phyloP scores from a whole-genome alignment of 2,888 invertebrate genomes.

The Lapara coniferarum region DNA sequence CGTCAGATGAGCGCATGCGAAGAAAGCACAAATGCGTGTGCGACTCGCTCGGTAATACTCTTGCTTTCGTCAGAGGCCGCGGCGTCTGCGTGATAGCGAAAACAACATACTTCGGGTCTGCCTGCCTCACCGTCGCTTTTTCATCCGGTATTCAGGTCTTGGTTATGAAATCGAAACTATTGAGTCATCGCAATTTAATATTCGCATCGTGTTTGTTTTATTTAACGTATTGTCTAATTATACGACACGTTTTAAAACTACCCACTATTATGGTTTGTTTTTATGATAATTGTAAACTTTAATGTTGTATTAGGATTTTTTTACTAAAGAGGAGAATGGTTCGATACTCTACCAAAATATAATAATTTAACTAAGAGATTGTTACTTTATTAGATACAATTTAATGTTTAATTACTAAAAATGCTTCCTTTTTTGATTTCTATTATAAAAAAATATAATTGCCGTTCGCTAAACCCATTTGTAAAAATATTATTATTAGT shows the following conservation, averaged over 20 bases:
- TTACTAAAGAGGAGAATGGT: too few relatives aligned
- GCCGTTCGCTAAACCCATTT: too few relatives aligned
- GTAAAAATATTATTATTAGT: too few relatives aligned
- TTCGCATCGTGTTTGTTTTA: slow-evolving; percentile 27
- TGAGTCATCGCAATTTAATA: slow-evolving; percentile 59
- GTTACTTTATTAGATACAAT: too few relatives aligned
- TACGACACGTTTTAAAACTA: neutral
- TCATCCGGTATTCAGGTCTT: slow-evolving; percentile 75
- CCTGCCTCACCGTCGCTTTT: slow-evolving; percentile 67
- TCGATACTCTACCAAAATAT: too few relatives aligned
- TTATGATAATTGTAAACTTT: neutral
- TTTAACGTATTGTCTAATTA: neutral
- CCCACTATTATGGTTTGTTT: neutral
- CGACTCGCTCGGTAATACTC: slow-evolving; percentile 63
- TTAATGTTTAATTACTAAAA: too few relatives aligned
- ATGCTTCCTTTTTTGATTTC: too few relatives aligned
- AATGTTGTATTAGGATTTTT: too few relatives aligned
- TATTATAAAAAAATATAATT: too few relatives aligned
- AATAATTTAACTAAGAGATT: too few relatives aligned
- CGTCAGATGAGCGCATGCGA: slow-evolving; percentile 72
- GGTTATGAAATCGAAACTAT: slow-evolving; percentile 76
- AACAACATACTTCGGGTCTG: slow-evolving; percentile 74
- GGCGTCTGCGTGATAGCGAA: slow-evolving; percentile 79
- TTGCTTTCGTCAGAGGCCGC: slow-evolving; percentile 78
- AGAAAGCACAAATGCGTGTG: slow-evolving; percentile 79